Evolutionary conservation across 2,113 vertebrate species (phyloP).

Genomic region (Cathartes aura): DNA sequence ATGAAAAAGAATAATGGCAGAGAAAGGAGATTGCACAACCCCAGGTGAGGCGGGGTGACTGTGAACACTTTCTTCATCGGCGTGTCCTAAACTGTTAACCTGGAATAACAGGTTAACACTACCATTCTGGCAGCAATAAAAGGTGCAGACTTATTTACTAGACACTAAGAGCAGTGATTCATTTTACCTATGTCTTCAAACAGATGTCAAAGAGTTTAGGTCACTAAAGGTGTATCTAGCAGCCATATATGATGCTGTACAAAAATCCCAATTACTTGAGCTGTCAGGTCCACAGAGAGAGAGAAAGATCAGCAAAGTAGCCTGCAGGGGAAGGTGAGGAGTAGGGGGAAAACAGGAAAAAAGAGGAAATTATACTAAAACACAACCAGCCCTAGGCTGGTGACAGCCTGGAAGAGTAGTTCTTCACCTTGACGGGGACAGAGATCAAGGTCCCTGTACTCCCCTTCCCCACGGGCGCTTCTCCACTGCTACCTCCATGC

Average conservation of each 20-base stretch:
- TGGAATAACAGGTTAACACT: not conserved
- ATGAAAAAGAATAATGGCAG: not conserved
- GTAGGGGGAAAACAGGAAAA: not conserved
- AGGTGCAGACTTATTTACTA: not conserved
- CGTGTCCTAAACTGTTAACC: not conserved
- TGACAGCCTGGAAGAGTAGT: not conserved
- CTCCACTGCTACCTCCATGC: not conserved
- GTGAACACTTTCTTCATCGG: not conserved
- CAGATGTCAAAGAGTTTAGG: not conserved
- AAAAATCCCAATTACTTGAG: not conserved
- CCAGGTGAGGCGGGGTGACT: not conserved
- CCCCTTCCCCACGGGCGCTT: accelerated
- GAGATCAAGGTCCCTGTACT: accelerated
- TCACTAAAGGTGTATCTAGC: not conserved
- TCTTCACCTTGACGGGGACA: not conserved
- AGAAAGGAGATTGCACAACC: not conserved
- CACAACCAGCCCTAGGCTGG: not conserved
- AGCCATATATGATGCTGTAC: not conserved
- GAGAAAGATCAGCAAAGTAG: not conserved
- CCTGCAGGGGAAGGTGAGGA: not conserved
- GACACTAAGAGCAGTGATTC: not conserved
- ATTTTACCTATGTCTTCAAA: not conserved
- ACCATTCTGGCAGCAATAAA: not conserved
- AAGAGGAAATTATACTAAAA: not conserved
- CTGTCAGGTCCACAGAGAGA: not conserved